Percentiles rank a stretch among this genome's conserved stretches.
phyloP scores from a whole-genome alignment of 2,113 vertebrate genomes.

The Heterocephalus glaber region DNA sequence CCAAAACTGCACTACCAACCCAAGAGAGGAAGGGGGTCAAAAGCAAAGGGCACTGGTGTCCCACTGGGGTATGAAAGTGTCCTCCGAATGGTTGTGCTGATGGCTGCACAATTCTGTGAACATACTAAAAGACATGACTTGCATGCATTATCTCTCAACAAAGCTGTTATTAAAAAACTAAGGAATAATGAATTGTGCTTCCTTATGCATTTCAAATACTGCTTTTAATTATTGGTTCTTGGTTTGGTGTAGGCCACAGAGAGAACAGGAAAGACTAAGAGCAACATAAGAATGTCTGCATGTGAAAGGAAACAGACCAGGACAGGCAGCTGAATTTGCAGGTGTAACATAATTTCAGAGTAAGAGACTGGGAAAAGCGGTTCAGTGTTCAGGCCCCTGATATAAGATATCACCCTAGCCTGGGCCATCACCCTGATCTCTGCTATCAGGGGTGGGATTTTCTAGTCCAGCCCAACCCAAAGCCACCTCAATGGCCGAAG shows the following conservation, averaged over 20 bases:
- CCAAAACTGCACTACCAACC: not conserved
- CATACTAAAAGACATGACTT: not conserved
- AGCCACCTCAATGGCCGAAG: not conserved
- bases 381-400: too few relatives aligned
- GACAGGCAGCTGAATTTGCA: not conserved
- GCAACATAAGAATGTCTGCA: not conserved
- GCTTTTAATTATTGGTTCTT: not conserved
- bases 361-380: not conserved
- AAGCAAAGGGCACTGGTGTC: rapidly evolving
- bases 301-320: not conserved
- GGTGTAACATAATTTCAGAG: not conserved
- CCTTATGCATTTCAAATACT: not conserved
- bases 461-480: not conserved
- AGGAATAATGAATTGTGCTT: not conserved
- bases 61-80: not conserved
- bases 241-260: not conserved
- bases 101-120: not conserved
- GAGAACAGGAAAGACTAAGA: not conserved
- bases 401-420: not conserved
- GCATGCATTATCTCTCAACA: not conserved
- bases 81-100: not conserved
- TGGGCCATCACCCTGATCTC: not conserved
- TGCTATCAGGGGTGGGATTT: not conserved
- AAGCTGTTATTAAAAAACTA: not conserved
- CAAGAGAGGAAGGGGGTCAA: not conserved